phyloP scores from a whole-genome alignment of 1,140 invertebrate genomes.

The Adoxophyes honmai region DNA sequence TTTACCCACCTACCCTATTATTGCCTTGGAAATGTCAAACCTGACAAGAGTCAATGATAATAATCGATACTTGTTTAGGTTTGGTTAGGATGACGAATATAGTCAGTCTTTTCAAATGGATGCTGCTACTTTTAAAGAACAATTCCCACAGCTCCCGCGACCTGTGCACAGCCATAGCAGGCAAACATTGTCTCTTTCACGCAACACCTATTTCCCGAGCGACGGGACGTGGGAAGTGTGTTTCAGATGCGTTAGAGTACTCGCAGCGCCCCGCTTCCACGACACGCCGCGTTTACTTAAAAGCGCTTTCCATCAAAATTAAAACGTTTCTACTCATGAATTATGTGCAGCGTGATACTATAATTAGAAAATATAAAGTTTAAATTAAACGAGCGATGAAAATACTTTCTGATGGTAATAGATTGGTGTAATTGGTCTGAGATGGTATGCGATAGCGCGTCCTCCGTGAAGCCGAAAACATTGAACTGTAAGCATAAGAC shows the following conservation, averaged over 20 bases:
- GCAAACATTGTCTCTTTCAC: slow-evolving; percentile 2
- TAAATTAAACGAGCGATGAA: slow-evolving; percentile 10
- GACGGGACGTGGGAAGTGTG: slow-evolving; percentile 39
- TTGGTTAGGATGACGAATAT: too few relatives aligned
- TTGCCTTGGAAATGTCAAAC: too few relatives aligned
- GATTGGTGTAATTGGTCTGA: neutral
- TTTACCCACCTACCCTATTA: too few relatives aligned
- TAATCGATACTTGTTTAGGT: too few relatives aligned
- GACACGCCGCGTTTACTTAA: neutral
- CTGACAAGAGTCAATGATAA: too few relatives aligned
- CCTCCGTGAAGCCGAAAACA: neutral
- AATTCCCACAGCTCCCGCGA: neutral
- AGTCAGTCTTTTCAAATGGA: too few relatives aligned
- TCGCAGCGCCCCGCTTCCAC: slow-evolving; percentile 3
- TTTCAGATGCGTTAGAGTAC: slow-evolving; percentile 18
- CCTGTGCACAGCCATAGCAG: neutral
- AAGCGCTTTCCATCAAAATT: slow-evolving; percentile 23
- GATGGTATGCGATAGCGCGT: neutral
- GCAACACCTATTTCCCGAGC: slow-evolving; percentile 5
- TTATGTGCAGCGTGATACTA: neutral
- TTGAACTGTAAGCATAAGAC: neutral
- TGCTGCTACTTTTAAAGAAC: neutral
- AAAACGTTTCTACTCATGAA: slow-evolving; percentile 1
- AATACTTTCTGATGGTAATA: slow-evolving; percentile 4
- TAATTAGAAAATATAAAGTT: neutral